Base-by-base conservation (phyloP, 2,797 vertebrate genomes). In the Danio tinwini region DNA sequence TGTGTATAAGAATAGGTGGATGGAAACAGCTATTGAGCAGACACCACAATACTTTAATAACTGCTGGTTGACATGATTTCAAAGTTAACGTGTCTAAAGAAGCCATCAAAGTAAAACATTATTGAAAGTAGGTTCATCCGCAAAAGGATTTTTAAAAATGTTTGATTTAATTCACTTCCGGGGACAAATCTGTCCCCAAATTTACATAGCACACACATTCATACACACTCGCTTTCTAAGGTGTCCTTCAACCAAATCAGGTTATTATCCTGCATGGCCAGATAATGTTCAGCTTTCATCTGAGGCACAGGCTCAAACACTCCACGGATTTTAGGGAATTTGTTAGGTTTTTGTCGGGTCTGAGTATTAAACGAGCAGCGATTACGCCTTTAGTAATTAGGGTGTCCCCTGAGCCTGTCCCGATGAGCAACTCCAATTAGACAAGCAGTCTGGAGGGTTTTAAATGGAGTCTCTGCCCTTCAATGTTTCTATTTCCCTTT, bases 361-460 rank as follows among this genome's bases (percentile, higher is more conserved):
- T 67, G 11, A 63, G 65, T 61, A 53, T 64, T 53, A 77, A 77
- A 76, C 12, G 52, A 19, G 19, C 21, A 29, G 40, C 14, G 55
- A 63, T 76, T 56, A 64, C 0, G 6, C 16, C 49, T 81, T 63
- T 21, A 47, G 67, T 58, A 64, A 82, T 77, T 47, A 77, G 29
- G 39, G 44, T 0, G 11, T 82, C 74, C 61, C 61, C 47, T 6
- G 74, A 67, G 75, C 49, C 39, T 50, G 6, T 17, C n/a, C 65
- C 19, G 12, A 77, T 44, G 62, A 55, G 69, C 19, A 63, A 73
- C 75, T 77, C 19, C 63, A 78, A 67, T 82, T 73, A 82, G 44
- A 82, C 37, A 78, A 59, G 74, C 75, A 21, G 53, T 45, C 63
- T 42, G 17, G 52, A 40, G 52, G 44, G 71, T 61, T 74, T 76